phyloP scores from a whole-genome alignment of 2,113 vertebrate genomes.

The Poicephalus meyeri region DNA sequence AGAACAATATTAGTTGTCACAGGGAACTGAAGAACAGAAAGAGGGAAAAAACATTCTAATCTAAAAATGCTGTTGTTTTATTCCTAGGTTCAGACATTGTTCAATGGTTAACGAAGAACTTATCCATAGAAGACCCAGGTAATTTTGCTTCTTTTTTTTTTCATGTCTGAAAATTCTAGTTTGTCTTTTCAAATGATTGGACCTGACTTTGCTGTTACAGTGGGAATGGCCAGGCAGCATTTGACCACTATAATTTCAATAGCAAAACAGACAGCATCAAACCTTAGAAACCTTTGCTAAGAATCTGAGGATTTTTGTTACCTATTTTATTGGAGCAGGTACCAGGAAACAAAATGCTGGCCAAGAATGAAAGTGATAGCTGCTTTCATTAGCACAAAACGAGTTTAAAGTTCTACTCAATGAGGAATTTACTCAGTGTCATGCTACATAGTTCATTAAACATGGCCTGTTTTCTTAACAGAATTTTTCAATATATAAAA shows the following conservation, averaged over 20 bases:
- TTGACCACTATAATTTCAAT: background rate
- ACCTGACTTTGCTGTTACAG: background rate
- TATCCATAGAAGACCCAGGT: slow-evolving; percentile 98
- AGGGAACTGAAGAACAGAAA: background rate
- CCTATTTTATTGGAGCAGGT: background rate
- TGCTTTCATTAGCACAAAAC: background rate
- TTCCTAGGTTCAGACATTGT: slow-evolving; percentile 94
- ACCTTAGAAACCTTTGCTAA: background rate
- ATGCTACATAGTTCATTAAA: background rate
- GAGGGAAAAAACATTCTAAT: background rate
- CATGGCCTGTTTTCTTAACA: background rate
- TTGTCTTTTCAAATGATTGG: background rate
- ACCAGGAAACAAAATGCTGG: background rate
- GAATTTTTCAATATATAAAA: background rate
- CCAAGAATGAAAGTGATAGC: background rate
- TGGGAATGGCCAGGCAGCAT: background rate
- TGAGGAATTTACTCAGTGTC: background rate
- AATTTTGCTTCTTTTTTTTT: slow-evolving; percentile 46
- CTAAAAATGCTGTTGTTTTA: slow-evolving; percentile 54
- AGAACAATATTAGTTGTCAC: background rate
- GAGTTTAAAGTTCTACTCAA: background rate
- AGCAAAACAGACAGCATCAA: background rate
- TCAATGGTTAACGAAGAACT: slow-evolving; percentile 96
- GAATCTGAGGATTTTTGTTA: background rate
- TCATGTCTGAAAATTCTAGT: background rate